phyloP scores from a whole-genome alignment of 23 tunicate genomes.

The Styela plicata region DNA sequence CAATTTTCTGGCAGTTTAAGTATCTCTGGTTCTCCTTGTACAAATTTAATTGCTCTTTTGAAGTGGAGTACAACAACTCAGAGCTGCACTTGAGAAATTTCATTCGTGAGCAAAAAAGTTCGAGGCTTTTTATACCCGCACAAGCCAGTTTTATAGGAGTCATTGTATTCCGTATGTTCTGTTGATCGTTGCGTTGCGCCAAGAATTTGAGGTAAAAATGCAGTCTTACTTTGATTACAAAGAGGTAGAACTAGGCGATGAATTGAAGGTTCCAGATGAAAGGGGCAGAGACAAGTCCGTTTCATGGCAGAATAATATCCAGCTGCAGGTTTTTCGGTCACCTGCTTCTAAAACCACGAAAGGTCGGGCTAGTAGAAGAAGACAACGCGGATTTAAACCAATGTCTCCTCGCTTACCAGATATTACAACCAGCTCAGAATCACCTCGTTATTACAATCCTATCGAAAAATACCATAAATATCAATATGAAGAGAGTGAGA shows the following conservation, averaged over 20 bases:
- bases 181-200: no score
- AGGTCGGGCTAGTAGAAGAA: background rate
- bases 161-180: no score
- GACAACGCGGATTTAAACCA: background rate
- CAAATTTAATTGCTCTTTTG: background rate
- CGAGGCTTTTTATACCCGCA: no score
- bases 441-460: background rate
- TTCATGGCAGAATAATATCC: background rate
- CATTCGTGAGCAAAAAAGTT: no score
- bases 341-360: background rate
- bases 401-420: background rate
- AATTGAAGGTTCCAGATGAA: background rate
- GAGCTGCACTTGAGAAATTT: no score
- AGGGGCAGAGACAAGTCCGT: background rate
- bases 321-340: background rate
- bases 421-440: background rate
- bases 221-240: background rate
- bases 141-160: no score
- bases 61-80: background rate
- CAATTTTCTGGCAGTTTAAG: background rate
- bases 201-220: background rate
- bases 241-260: background rate
- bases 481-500: background rate
- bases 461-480: background rate
- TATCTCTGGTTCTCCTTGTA: background rate